Conservation (phyloP, 1,140 invertebrate species). For the Brachionus plicatilis region DNA sequence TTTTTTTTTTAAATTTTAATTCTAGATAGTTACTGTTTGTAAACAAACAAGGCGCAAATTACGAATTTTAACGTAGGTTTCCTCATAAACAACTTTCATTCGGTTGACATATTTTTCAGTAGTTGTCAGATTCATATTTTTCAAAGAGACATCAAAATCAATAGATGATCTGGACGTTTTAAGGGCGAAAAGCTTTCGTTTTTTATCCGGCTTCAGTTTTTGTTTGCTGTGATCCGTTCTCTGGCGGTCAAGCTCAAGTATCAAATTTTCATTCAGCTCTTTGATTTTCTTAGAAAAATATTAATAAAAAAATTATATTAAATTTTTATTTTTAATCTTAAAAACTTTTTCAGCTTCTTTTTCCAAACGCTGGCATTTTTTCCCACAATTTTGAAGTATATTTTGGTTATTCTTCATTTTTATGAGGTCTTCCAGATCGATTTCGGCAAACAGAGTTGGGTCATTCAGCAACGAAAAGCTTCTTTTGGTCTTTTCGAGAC, state of each 20-base stretch:
- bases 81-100: conserved; percentile 17
- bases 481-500: background rate
- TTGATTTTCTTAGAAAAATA: conserved; percentile 22
- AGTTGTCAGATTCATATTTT: background rate
- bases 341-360: conserved; percentile 31
- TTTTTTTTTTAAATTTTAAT: background rate
- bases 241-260: background rate
- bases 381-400: background rate
- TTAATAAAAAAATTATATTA: background rate
- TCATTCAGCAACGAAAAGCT: background rate
- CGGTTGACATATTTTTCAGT: background rate
- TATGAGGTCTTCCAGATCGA: conserved; percentile 10
- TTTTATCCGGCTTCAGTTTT: conserved; percentile 4
- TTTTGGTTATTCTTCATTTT: background rate
- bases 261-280: background rate
- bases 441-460: background rate
- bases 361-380: conserved; percentile 13
- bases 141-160: background rate
- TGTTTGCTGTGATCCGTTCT: background rate
- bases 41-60: background rate
- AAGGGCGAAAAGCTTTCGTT: background rate
- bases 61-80: background rate
- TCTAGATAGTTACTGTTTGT: background rate
- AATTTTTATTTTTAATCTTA: background rate
- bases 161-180: conserved; percentile 13